Conservation (phyloP, 1,140 invertebrate species). For the Temnothorax longispinosus region DNA sequence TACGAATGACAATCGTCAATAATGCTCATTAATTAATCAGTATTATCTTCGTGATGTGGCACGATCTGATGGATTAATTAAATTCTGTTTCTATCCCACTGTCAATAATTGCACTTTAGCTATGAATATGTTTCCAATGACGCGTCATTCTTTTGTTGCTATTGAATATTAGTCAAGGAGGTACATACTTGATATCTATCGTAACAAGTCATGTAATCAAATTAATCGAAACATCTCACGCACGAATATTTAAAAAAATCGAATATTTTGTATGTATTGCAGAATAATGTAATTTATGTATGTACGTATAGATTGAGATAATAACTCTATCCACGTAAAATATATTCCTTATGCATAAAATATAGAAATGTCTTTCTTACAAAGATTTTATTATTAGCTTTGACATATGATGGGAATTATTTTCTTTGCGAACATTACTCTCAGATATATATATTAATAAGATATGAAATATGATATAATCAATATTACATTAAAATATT, state of each 20-base stretch:
- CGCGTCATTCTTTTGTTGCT: neutral
- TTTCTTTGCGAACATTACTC: neutral
- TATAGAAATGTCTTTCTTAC: neutral
- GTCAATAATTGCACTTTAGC: neutral
- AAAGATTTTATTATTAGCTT: neutral
- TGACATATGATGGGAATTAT: neutral
- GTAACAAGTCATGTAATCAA: neutral
- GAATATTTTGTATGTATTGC: neutral
- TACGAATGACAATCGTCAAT: constrained; percentile 31
- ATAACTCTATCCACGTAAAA: neutral
- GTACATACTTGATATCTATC: neutral
- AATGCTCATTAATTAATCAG: constrained; percentile 52
- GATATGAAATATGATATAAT: neutral
- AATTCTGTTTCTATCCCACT: constrained; percentile 43
- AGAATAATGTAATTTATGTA: neutral
- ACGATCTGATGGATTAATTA: constrained; percentile 40
- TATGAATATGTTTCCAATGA: constrained; percentile 13
- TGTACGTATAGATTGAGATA: neutral
- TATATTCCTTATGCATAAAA: neutral
- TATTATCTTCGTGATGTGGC: constrained; percentile 26
- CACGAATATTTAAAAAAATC: neutral
- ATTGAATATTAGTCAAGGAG: neutral
- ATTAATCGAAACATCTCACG: neutral
- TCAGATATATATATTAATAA: neutral
- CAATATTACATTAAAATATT: constrained; percentile 2